Base-by-base conservation (phyloP, 1,140 invertebrate species). In the Hyphantria cunea region DNA sequence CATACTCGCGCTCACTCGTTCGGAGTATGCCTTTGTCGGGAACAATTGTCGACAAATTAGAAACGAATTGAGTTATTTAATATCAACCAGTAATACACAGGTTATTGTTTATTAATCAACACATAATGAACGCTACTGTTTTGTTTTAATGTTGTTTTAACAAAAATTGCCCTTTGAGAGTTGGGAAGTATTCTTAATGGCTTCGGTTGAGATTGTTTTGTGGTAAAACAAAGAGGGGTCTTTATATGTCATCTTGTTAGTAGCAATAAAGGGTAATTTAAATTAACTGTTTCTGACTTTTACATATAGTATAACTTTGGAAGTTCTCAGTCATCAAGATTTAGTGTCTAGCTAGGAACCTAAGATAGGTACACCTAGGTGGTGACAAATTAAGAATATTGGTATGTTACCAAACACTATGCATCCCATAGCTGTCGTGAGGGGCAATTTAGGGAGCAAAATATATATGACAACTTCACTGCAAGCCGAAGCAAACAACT, bases 31-130 rank as follows among this genome's bases (percentile, higher is more conserved):
- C 84, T 89, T 87, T 90, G 87, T 90, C 87, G 83, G 84, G 82
- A 85, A 90, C 87, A 90, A 90, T 90, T 85, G 87, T 90, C 77
- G 86, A 83, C 86, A 90, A 90, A 90, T 90, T 90, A 90, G 83
- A 89, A 89, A 89, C 76, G 87, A 90, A 90, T 90, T 87, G 87
- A 90, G 87, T 90, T 90, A 90, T 86, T 90, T 89, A 87, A 90
- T 89, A 90, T 89, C 86, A 81, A 82, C 82, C 73, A 78, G 80
- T 80, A 82, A 84, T 85, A 81, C 68, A 67, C 56, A 58, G 64
- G 68, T 82, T 82, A 86, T 84, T 85, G 82, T 89, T 84, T 88
- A 81, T 84, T 80, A 66, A 25, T n/a, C 6, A 49, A 41, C 44
- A 48, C 34, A 48, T 66, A 54, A 66, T 60, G 44, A 59, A 52